Evolutionary conservation across 2,888 invertebrate genomes (phyloP), one percentile per base, ranked within the genome.

Genomic region (Athripsodes cinereus): DNA sequence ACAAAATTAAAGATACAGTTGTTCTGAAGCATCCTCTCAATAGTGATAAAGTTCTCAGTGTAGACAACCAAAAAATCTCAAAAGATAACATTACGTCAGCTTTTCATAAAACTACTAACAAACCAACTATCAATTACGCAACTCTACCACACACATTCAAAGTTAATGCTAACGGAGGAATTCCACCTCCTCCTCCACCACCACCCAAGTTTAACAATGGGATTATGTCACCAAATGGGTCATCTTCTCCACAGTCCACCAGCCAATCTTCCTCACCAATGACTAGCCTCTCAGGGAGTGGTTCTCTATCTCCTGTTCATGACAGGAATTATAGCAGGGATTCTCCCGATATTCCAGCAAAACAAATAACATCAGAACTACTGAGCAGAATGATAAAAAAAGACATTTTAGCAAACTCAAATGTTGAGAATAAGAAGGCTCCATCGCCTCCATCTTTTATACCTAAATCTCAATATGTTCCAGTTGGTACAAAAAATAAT

Each of bases 1-100:
- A 75, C 59, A 76, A 74, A 70, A 79, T 79, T 63, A 78, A 79
- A 68, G 78, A 79, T 59, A 79, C 79, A n/a, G 74, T 79, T 47
- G 77, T 79, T 1, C 75, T 77, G 31, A 79, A 78, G 65, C 79
- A 79, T 66, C 79, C 79, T 48, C 64, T 78, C 10, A 78, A 78
- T 68, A 67, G 73, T 51, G 40, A 59, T 13, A 31, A 51, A 18
- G n/a, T 35, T 11, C 34, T 55, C 31, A 16, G 31, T 19, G 51
- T 44, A 51, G 26, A 52, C 11, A 51, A 51, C 19, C 6, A n/a
- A 6, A 50, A 56, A 56, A 22, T 22, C 13, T 13, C 22, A 16
- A 52, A 57, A 46, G 21, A 31, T 21, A 46, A 31, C 26, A 31
- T 20, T 8, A 26, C 26, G 10, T 22, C 50, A 21, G 31, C 47